Evolutionary conservation across 2,888 invertebrate genomes (phyloP).

Genomic region (Punctoribates punctum): DNA sequence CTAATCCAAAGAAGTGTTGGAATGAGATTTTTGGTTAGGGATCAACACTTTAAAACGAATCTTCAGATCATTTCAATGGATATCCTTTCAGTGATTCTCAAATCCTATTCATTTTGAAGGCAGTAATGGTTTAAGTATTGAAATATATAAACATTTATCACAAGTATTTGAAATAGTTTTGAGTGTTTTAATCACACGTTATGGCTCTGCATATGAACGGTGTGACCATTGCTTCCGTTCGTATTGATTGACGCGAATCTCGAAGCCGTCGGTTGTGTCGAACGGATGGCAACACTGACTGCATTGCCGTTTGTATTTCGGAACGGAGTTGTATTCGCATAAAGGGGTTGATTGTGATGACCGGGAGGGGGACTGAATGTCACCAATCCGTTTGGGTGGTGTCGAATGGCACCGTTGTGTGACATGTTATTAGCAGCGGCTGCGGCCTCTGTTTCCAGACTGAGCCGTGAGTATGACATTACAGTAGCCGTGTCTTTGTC

Average conservation of each 20-base stretch:
- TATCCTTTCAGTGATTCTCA: not conserved
- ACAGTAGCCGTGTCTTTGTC: slow-evolving; percentile 47
- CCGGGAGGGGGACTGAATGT: slow-evolving; percentile 47
- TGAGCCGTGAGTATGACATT: slow-evolving; percentile 47
- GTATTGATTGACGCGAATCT: slow-evolving; percentile 37
- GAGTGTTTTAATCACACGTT: slow-evolving; percentile 30
- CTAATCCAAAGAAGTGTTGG: not conserved
- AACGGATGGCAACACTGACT: slow-evolving; percentile 39
- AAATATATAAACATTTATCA: not conserved
- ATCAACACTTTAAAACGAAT: not conserved
- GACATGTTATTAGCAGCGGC: slow-evolving; percentile 36
- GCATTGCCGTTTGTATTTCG: slow-evolving; percentile 34
- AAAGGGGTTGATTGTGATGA: slow-evolving; percentile 47
- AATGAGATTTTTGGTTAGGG: not conserved
- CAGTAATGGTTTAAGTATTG: slow-evolving; percentile 24
- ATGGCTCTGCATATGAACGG: slow-evolving; percentile 27
- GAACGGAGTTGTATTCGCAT: slow-evolving; percentile 45
- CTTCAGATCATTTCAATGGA: no score
- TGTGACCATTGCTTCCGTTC: slow-evolving; percentile 1
- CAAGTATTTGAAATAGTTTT: slow-evolving; percentile 7
- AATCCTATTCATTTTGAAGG: not conserved
- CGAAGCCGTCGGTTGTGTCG: slow-evolving; percentile 27
- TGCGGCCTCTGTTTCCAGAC: slow-evolving; percentile 45
- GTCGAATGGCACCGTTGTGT: slow-evolving; percentile 46
- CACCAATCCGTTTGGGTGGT: slow-evolving; percentile 48